Percentiles rank a stretch among this genome's conserved stretches.
Conservation (phyloP, 2,888 invertebrate genomes). For the Lysandra coridon region DNA sequence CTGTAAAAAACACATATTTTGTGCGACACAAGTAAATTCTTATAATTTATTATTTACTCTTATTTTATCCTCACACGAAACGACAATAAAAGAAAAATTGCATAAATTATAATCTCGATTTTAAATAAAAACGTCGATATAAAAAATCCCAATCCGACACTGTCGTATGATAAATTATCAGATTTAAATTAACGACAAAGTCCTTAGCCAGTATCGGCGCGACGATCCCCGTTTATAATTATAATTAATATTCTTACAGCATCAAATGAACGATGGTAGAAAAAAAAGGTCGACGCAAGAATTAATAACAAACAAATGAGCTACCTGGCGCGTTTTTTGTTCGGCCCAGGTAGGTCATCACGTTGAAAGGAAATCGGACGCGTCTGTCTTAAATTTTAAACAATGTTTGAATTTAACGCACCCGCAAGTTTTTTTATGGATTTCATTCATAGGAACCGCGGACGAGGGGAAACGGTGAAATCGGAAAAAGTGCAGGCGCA, state of each 20-base stretch:
- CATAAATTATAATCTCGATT: conserved; percentile 36
- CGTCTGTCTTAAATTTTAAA: conserved; percentile 74
- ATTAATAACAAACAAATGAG: conserved; percentile 81
- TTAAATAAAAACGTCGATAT: conserved; percentile 50
- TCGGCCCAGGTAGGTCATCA: conserved; percentile 70
- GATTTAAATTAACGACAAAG: conserved; percentile 75
- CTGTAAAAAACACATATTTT: neutral
- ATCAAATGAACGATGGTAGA: conserved; percentile 73
- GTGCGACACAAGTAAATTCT: neutral
- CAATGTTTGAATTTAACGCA: conserved; percentile 76
- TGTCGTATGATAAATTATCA: conserved; percentile 79
- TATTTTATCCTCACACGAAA: conserved; percentile 19
- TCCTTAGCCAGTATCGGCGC: conserved; percentile 68
- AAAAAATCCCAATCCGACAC: conserved; percentile 72
- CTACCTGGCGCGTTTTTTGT: conserved; percentile 80
- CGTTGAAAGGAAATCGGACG: conserved; percentile 75
- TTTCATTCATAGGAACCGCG: conserved; percentile 67
- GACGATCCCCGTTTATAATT: conserved; percentile 77
- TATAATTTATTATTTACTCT: conserved; percentile 27
- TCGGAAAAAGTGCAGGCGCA: conserved; percentile 50
- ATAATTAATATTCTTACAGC: conserved; percentile 81
- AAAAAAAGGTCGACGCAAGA: conserved; percentile 77
- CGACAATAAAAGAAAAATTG: conserved; percentile 1
- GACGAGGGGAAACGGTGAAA: neutral
- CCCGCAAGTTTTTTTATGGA: conserved; percentile 70